Percentiles rank a stretch among this genome's conserved stretches.
Conservation (phyloP, 2,113 vertebrate genomes). For the Tachycineta bicolor region DNA sequence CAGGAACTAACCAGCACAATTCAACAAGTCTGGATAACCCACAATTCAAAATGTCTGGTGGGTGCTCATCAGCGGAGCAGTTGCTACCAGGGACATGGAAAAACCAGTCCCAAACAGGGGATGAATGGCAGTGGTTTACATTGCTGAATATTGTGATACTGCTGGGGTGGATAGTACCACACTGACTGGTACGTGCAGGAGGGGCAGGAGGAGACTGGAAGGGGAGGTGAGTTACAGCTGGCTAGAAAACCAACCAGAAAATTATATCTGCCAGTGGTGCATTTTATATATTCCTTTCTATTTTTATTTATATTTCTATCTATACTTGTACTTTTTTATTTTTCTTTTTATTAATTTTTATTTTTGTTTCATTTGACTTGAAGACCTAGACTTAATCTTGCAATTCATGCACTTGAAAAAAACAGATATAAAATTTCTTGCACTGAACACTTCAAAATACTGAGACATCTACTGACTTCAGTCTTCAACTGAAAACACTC, state of each 20-base stretch:
- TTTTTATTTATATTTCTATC: no score
- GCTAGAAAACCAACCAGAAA: neutral
- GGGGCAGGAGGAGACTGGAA: neutral
- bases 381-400: neutral
- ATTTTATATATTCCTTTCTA: no score
- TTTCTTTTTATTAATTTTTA: no score
- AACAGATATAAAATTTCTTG: neutral
- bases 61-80: neutral
- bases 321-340: no score
- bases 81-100: accelerated
- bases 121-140: neutral
- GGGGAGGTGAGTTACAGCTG: accelerated
- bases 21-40: neutral
- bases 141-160: neutral
- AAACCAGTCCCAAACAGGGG: accelerated
- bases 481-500: neutral
- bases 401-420: neutral
- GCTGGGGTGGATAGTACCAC: neutral
- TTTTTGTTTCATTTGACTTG: neutral
- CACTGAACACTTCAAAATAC: neutral
- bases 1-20: accelerated
- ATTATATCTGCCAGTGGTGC: neutral
- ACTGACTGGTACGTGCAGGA: neutral
- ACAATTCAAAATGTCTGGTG: accelerated
- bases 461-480: neutral